Conservation (phyloP, 2,113 vertebrate species). For the Hydrolagus affinis region DNA sequence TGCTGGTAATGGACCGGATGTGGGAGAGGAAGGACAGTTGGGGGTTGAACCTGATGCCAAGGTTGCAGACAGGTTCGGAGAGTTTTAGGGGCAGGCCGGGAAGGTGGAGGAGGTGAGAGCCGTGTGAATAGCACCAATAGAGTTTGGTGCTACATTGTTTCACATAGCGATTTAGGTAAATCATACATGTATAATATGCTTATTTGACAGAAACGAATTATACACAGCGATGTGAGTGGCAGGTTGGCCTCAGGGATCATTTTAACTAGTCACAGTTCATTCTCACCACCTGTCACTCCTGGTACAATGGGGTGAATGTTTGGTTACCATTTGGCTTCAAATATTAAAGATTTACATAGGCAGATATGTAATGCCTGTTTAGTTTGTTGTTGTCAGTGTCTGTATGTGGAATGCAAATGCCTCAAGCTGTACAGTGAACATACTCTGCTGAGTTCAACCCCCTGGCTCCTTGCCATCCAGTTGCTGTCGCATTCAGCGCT, state of each 20-base stretch:
- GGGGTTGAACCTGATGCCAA: too few species aligned
- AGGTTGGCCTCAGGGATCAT: background rate
- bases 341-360: background rate
- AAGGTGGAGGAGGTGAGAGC: too few species aligned
- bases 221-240: background rate
- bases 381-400: too few species aligned
- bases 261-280: background rate
- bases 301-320: background rate
- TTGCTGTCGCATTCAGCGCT: too few species aligned
- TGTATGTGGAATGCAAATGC: too few species aligned
- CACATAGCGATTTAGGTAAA: background rate
- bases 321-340: background rate
- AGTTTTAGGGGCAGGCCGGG: too few species aligned
- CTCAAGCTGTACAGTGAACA: too few species aligned
- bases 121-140: background rate
- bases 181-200: background rate
- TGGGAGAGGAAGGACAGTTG: too few species aligned
- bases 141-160: background rate
- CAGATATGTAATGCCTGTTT: background rate
- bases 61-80: too few species aligned
- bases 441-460: too few species aligned
- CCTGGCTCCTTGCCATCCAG: too few species aligned
- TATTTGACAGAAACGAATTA: background rate
- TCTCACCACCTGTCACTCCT: background rate
- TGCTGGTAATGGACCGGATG: too few species aligned